Conservation (phyloP, 2,113 vertebrate genomes). For the Megaceryle maxima region DNA sequence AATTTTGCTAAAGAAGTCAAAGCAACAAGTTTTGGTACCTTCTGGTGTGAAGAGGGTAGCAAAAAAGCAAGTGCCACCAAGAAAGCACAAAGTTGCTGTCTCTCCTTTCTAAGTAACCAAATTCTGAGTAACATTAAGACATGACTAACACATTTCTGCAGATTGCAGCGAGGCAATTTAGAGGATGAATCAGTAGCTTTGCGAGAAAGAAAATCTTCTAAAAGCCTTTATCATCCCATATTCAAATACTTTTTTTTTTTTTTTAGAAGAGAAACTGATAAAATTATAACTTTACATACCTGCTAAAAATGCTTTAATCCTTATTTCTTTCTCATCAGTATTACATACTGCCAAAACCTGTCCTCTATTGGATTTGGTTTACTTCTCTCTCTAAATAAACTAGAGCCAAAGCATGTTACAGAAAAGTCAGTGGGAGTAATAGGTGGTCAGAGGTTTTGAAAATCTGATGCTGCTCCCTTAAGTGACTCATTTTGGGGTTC, state of each 20-base stretch:
- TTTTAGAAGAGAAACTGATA: background rate
- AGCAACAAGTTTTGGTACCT: background rate
- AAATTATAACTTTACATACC: background rate
- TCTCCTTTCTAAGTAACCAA: background rate
- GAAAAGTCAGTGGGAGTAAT: constrained; percentile 2
- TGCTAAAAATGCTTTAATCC: background rate
- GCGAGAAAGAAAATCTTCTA: background rate
- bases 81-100: background rate
- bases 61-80: background rate
- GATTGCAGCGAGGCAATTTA: background rate
- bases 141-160: background rate
- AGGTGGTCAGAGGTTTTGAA: background rate
- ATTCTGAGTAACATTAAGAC: background rate
- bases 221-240: background rate
- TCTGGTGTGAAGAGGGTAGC: background rate
- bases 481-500: constrained; percentile 27
- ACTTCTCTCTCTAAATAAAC: background rate
- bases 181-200: constrained; percentile 6
- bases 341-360: background rate
- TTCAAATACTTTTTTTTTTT: background rate
- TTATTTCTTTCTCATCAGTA: background rate
- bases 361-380: background rate
- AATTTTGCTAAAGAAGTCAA: background rate
- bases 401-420: background rate
- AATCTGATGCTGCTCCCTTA: background rate